These are phyloP conservation scores for Phocides pigmalion DNA, from an alignment of 1,140 invertebrate species.

Conservation along the genomic window DNA sequence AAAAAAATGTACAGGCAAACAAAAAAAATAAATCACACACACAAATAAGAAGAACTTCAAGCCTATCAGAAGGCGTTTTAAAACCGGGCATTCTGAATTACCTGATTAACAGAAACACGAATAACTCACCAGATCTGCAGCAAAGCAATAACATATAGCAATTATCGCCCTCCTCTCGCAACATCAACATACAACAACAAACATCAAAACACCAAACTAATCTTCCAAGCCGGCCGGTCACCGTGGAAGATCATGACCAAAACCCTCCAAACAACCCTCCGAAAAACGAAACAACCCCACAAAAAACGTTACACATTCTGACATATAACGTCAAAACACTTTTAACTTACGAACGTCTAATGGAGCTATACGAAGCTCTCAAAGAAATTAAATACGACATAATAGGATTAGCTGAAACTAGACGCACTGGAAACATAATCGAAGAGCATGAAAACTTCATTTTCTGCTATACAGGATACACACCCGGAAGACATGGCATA, in stretches of 20 bases:
- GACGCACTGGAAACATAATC: constrained; percentile 28
- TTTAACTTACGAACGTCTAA: constrained; percentile 24
- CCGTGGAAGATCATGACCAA: constrained; percentile 26
- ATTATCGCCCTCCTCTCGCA: constrained; percentile 34
- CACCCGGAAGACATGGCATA: constrained; percentile 29
- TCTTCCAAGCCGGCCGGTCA: constrained; percentile 40
- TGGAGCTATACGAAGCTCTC: constrained; percentile 30
- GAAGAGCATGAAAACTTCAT: constrained; percentile 38
- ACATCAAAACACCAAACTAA: constrained; percentile 25
- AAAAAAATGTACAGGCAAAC: constrained; percentile 39
- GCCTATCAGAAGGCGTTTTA: constrained; percentile 35
- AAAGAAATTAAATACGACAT: constrained; percentile 43
- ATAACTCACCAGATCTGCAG: constrained; percentile 4
- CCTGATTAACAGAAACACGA: constrained; percentile 36
- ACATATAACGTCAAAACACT: constrained; percentile 41
- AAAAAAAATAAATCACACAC: constrained; percentile 44
- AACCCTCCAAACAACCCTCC: constrained; percentile 32
- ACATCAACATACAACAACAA: constrained; percentile 25
- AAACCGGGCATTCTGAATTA: constrained; percentile 44
- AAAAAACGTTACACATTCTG: constrained; percentile 30
- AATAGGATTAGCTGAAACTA: constrained; percentile 39
- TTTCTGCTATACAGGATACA: constrained; percentile 37
- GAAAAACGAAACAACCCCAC: constrained; percentile 3
- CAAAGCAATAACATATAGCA: constrained; percentile 36
- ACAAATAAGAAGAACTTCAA: constrained; percentile 37